A percentile compares a stretch with the other conserved stretches of the same genome.
These are phyloP conservation scores for Lagocephalus sceleratus DNA, from an alignment of 2,797 vertebrate genomes.

Conservation along the genomic window DNA sequence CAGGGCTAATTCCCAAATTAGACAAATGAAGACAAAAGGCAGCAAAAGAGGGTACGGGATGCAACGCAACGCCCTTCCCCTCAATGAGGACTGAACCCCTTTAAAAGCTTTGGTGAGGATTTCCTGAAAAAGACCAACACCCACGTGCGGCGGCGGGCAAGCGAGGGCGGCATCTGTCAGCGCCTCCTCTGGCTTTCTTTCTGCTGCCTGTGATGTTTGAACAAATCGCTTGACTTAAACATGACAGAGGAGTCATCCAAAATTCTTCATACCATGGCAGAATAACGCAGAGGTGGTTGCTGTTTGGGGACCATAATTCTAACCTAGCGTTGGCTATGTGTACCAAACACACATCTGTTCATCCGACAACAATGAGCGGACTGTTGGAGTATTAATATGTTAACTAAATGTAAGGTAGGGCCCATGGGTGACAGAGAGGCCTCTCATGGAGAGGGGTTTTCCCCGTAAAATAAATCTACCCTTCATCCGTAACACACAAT, in stretches of 20 bases:
- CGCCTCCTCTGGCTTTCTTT: neutral
- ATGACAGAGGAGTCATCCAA: neutral
- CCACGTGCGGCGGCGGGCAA: neutral
- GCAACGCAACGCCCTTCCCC: too few species aligned
- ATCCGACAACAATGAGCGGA: too few species aligned
- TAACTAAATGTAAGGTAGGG: too few species aligned
- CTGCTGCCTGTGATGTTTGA: constrained; percentile 13
- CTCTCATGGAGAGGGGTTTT: constrained; percentile 41
- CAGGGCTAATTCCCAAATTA: neutral
- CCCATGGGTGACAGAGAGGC: neutral
- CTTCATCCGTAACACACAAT: constrained; percentile 15
- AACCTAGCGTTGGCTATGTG: neutral
- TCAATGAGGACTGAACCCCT: too few species aligned
- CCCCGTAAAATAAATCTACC: constrained; percentile 29
- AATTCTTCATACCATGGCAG: neutral
- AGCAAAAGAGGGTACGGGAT: neutral
- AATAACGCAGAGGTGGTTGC: constrained; percentile 1
- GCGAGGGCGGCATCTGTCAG: constrained; percentile 10
- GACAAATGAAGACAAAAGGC: neutral
- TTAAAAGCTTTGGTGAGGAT: neutral
- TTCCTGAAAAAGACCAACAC: neutral
- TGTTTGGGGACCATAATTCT: neutral
- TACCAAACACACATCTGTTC: too few species aligned
- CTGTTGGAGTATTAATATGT: too few species aligned
- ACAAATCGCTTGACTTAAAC: neutral